Conservation (phyloP, 1,140 invertebrate genomes). For the Trypoxylus dichotomus region DNA sequence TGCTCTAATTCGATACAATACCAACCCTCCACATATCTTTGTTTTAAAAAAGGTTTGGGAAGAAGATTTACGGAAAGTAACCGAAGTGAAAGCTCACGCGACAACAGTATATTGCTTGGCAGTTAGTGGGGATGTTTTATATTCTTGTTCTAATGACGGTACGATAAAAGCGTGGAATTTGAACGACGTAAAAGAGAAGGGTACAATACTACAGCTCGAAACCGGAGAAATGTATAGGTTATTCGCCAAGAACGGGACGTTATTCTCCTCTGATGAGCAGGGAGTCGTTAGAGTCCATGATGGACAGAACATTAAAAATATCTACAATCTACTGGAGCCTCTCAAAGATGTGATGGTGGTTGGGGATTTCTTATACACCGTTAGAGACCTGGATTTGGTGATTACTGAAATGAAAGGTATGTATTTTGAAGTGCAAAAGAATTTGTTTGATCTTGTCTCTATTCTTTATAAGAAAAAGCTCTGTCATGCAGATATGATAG, state of each 20-base stretch:
- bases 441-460: background rate
- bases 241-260: background rate
- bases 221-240: constrained; percentile 31
- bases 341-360: constrained; percentile 52
- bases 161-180: constrained; percentile 54
- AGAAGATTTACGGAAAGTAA: constrained; percentile 51
- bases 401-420: constrained; percentile 47
- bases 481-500: no score
- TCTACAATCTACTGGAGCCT: constrained; percentile 52
- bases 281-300: constrained; percentile 16
- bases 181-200: constrained; percentile 47
- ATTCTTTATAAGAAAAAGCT: no score
- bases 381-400: constrained; percentile 54
- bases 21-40: background rate
- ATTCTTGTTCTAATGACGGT: constrained; percentile 57
- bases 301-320: background rate
- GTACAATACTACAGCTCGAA: constrained; percentile 40
- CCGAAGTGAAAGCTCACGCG: constrained; percentile 54
- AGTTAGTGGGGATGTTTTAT: constrained; percentile 50
- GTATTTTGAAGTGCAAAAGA: background rate
- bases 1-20: background rate
- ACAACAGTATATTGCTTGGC: constrained; percentile 53
- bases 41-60: constrained; percentile 50
- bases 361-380: constrained; percentile 53
- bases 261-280: constrained; percentile 19